Base-by-base conservation (phyloP, 2,888 invertebrate species). In the Athrips mouffetella region DNA sequence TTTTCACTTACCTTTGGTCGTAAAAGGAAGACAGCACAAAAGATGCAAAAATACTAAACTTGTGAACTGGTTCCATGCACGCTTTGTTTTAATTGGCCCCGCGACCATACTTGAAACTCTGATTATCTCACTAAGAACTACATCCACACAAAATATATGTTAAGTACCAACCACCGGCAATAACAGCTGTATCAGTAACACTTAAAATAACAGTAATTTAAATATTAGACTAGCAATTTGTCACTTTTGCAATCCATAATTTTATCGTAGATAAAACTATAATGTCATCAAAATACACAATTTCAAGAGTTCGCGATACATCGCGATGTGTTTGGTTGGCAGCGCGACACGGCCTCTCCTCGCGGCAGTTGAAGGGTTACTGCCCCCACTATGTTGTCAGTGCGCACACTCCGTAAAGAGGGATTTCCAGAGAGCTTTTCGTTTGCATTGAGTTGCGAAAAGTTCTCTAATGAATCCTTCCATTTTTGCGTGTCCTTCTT, bases 321-420 rank as follows among this genome's bases (percentile, higher is more conserved):
- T 84, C 82, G 84, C 85, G 84, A 79, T 77, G 76, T 82, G 53
- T 78, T 58, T 56, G 47, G 54, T 60, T 52, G 62, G 62, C 49
- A 53, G 57, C 63, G 72, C 72, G 79, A 76, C 84, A 78, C 87
- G 76, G 73, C 78, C 80, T 79, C 71, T 77, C 57, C 80, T 70
- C 73, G 48, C 57, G 61, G 62, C 62, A 68, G 69, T 66, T 62
- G 67, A 70, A 71, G 73, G 84, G 80, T 81, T 76, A 88, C 87
- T 88, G 83, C 67, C 78, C 81, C 76, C 72, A 62, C 70, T 75
- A 68, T 58, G 48, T 64, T 77, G 76, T 78, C 79, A 83, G 82
- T 73, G 87, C 87, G 86, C 86, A 85, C 85, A 85, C 86, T 86
- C 87, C 72, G 83, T 83, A 73, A 37, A 11, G 11, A 21, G 21